A percentile compares a stretch with the other conserved stretches of the same genome.
These are phyloP conservation scores for Dasypogon diadema DNA, from an alignment of 2,888 invertebrate species.

Conservation along the genomic window DNA sequence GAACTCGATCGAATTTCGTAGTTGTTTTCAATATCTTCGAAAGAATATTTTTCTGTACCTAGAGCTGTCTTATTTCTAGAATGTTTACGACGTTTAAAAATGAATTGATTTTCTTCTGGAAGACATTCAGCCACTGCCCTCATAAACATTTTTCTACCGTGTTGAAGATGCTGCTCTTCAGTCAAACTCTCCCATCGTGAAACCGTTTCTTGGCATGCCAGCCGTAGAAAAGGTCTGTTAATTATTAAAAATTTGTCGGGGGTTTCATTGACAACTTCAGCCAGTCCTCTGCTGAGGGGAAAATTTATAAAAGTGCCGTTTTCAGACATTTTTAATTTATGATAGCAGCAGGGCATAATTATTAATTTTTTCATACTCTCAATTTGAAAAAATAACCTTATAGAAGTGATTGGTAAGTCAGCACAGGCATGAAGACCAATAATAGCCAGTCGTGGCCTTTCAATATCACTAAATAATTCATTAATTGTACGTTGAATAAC, in stretches of 20 bases:
- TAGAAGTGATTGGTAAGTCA: conserved; percentile 78
- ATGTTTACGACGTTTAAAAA: conserved; percentile 54
- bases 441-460: conserved; percentile 63
- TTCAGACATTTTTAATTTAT: conserved; percentile 71
- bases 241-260: conserved; percentile 68
- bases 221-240: conserved; percentile 77
- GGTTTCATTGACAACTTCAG: conserved; percentile 58
- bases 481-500: conserved; percentile 69
- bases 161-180: conserved; percentile 66
- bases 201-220: conserved; percentile 79
- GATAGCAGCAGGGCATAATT: conserved; percentile 85
- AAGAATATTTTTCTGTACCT: background rate
- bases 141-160: conserved; percentile 70
- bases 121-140: conserved; percentile 76
- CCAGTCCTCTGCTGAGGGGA: conserved; percentile 72
- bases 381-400: conserved; percentile 75
- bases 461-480: conserved; percentile 59
- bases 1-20: conserved; percentile 54
- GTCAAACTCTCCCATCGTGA: conserved; percentile 70
- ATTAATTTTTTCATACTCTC: conserved; percentile 72
- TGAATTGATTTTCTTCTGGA: conserved; percentile 67
- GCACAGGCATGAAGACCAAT: conserved; percentile 84
- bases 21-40: conserved; percentile 27
- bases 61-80: background rate
- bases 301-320: conserved; percentile 73